These are phyloP conservation scores for Esox lucius DNA, from an alignment of 2,797 vertebrate species.

Conservation along the genomic window DNA sequence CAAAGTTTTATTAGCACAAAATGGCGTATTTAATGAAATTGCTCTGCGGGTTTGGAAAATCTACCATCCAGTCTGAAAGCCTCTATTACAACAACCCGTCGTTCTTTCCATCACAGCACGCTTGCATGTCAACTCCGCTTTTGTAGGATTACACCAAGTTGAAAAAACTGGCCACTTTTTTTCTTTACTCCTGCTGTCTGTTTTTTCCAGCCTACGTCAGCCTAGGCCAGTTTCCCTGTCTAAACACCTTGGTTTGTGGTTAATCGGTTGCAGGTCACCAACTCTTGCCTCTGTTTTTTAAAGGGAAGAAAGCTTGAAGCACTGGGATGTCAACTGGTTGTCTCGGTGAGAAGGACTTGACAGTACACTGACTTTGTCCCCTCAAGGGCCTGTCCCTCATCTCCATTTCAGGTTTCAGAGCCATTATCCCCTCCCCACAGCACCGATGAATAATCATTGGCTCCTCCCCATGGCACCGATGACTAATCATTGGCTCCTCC, in stretches of 20 bases:
- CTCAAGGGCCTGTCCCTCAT: constrained; percentile 40
- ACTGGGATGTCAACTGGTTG: constrained; percentile 82
- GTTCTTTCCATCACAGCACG: constrained; percentile 46
- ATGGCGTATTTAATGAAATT: constrained; percentile 40
- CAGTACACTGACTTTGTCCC: constrained; percentile 22
- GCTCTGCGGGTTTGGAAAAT: constrained; percentile 42
- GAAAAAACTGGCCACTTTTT: constrained; percentile 19
- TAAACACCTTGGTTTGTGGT: constrained; percentile 42
- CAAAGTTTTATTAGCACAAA: constrained; percentile 28
- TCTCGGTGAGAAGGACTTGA: constrained; percentile 75
- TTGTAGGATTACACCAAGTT: constrained; percentile 22
- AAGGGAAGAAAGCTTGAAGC: constrained; percentile 83
- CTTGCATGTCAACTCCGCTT: constrained; percentile 39
- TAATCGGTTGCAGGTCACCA: constrained; percentile 50
- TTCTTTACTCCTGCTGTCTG: constrained; percentile 24
- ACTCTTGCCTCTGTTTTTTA: constrained; percentile 70
- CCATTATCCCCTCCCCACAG: constrained; percentile 24
- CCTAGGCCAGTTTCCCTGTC: constrained; percentile 26
- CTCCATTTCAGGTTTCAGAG: constrained; percentile 37
- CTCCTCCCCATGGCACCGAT: no score
- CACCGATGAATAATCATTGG: no score
- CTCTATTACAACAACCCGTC: constrained; percentile 37
- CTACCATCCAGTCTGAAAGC: constrained; percentile 24
- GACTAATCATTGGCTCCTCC: no score
- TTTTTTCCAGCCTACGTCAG: constrained; percentile 42